These are phyloP conservation scores for Agriopis marginaria DNA, from an alignment of 2,888 invertebrate species.

Conservation along the genomic window DNA sequence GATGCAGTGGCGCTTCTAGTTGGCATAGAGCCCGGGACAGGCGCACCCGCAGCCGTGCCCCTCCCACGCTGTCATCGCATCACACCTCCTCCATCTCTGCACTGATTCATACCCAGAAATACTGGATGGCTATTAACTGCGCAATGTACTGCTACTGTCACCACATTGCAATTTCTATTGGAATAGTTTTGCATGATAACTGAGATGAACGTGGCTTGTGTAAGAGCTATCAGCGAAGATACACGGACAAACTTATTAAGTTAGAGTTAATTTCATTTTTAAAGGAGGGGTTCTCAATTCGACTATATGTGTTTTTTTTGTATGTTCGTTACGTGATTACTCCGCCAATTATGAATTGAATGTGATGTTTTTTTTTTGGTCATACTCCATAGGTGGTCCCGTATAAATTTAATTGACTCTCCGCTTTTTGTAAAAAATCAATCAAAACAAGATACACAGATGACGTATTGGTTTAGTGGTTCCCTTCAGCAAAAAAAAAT, in stretches of 20 bases:
- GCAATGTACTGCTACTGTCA: slow-evolving; percentile 60
- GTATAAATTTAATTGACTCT: too few relatives aligned
- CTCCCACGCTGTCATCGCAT: slow-evolving; percentile 68
- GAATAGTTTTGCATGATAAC: slow-evolving; percentile 53
- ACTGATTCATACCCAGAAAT: slow-evolving; percentile 69
- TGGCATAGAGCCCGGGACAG: slow-evolving; percentile 77
- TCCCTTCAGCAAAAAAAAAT: too few relatives aligned
- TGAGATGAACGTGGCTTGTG: slow-evolving; percentile 37
- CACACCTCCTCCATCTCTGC: slow-evolving; percentile 67
- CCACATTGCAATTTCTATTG: slow-evolving; percentile 47
- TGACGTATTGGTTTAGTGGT: too few relatives aligned
- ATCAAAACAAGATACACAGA: too few relatives aligned
- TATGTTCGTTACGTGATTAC: too few relatives aligned
- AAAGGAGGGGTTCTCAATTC: too few relatives aligned
- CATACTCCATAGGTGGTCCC: too few relatives aligned
- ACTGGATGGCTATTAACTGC: slow-evolving; percentile 62
- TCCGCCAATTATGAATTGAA: too few relatives aligned
- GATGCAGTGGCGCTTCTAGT: slow-evolving; percentile 81
- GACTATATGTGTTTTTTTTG: too few relatives aligned
- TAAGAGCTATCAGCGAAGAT: slow-evolving; percentile 12
- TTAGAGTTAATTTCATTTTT: background rate
- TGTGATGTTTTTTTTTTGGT: too few relatives aligned
- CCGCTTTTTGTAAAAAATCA: too few relatives aligned
- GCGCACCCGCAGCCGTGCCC: slow-evolving; percentile 66
- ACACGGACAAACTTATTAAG: background rate